Base-by-base conservation (phyloP, 92 coral and sea anemone genomes). In the Phenganax marumi region DNA sequence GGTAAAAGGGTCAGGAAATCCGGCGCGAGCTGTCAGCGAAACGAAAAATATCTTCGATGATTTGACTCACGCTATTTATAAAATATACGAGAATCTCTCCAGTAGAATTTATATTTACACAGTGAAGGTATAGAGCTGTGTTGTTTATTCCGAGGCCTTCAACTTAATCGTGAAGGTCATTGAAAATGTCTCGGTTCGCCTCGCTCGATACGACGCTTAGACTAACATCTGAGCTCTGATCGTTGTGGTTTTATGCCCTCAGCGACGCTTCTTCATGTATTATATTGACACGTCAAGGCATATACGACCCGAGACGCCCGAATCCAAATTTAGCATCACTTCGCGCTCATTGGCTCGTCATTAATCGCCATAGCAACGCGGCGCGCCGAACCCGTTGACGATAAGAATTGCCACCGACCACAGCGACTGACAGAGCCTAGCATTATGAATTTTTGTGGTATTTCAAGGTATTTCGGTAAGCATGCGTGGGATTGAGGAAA, bases 291-390 rank as follows among this genome's bases (percentile, higher is more conserved):
- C 79, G 79, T 74, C 79, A 58, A 25, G 50, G 25, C 56, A 72
- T 49, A 54, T 54, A 74, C 52, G 46, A 74, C 22, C 26, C 12
- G 21, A 19, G 48, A 52, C 64, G 79, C 79, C 56, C 52, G 43
- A 58, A 13, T 50, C 81, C 81, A 57, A 56, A 26, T 77, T 25
- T 77, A 77, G 81, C 81, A 77, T 56, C 81, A 77, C 81, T 77
- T 77, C 23, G 13, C 6, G 19, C 52, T 77, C 48, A 77, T 77
- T 77, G 81, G 81, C 48, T 25, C 1, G 46, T 39, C 52, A 12
- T 13, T 16, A 51, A 21, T 49, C 18, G 52, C 68, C 55, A 50
- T 58, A 58, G 68, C 81, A 58, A 77, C 81, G 13, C 25, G 63
- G 54, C 23, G 39, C 55, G 17, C 22, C 63, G 51, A 17, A 58